Percentiles rank a stretch among this genome's conserved stretches.
Conservation (phyloP, 1,140 invertebrate species). For the Orius laevigatus region DNA sequence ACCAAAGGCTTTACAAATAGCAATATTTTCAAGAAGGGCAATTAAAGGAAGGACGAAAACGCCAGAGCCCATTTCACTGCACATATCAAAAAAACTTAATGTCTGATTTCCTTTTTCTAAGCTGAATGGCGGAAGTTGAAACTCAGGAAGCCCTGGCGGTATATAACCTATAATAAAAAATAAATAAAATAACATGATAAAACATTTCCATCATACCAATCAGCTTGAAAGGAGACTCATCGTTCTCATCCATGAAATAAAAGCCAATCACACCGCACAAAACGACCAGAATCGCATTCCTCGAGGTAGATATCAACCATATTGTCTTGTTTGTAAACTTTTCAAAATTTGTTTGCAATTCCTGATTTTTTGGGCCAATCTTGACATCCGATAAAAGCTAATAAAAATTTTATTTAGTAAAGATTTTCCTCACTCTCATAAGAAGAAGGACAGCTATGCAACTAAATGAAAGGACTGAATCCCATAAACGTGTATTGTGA, state of each 20-base stretch:
- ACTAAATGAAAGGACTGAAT: constrained; percentile 47
- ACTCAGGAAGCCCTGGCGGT: constrained; percentile 46
- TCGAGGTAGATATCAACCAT: constrained; percentile 32
- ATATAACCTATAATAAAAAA: constrained; percentile 33
- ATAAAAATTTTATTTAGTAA: constrained; percentile 7
- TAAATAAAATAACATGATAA: constrained; percentile 13
- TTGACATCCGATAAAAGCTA: constrained; percentile 39
- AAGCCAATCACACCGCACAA: constrained; percentile 25
- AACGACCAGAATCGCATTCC: constrained; percentile 34
- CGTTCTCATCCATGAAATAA: constrained; percentile 16
- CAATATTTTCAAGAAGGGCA: constrained; percentile 64
- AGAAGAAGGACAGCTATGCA: constrained; percentile 54
- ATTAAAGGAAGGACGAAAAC: constrained; percentile 65
- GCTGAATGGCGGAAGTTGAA: constrained; percentile 46
- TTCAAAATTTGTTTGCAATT: constrained; percentile 29
- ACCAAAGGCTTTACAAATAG: constrained; percentile 69
- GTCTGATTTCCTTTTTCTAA: constrained; percentile 34
- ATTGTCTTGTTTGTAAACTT: constrained; percentile 30
- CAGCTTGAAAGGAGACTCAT: constrained; percentile 36
- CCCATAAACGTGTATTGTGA: constrained; percentile 40
- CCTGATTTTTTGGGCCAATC: constrained; percentile 34
- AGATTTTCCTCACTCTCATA: constrained; percentile 37
- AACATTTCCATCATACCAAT: constrained; percentile 35
- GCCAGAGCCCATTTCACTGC: constrained; percentile 51
- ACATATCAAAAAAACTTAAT: constrained; percentile 44